A percentile compares a stretch with the other conserved stretches of the same genome.
Conservation (phyloP, 2,888 invertebrate genomes). For the Amaurobius ferox region DNA sequence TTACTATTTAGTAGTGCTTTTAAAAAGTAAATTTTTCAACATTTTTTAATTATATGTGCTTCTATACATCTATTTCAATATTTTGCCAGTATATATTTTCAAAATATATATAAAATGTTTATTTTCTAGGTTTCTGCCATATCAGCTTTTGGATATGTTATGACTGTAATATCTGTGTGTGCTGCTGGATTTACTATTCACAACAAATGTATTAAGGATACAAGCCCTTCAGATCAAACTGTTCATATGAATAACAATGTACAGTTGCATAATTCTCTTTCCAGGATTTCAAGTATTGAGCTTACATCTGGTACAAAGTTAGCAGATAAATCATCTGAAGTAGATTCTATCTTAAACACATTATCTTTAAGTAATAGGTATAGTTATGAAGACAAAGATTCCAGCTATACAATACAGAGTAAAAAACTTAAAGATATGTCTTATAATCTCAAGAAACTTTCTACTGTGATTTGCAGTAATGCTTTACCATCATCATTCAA, state of each 20-base stretch:
- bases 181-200: slow-evolving; percentile 24
- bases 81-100: too few species aligned
- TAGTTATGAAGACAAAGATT: not conserved
- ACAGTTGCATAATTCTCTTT: not conserved
- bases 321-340: too few species aligned
- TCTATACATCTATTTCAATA: too few species aligned
- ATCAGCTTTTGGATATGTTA: slow-evolving; percentile 45
- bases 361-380: too few species aligned
- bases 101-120: too few species aligned
- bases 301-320: not conserved
- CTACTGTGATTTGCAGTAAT: too few species aligned
- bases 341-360: too few species aligned
- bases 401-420: not conserved
- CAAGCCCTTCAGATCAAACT: not conserved
- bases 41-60: too few species aligned
- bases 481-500: not conserved
- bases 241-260: not conserved
- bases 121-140: slow-evolving; percentile 29
- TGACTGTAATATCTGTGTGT: slow-evolving; percentile 37
- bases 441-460: not conserved
- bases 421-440: not conserved
- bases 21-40: too few species aligned
- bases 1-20: too few species aligned
- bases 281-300: not conserved
- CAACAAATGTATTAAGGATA: not conserved